Evolutionary conservation across 2,888 invertebrate genomes (phyloP).

Genomic region (Parapristionchus giblindavisi): DNA sequence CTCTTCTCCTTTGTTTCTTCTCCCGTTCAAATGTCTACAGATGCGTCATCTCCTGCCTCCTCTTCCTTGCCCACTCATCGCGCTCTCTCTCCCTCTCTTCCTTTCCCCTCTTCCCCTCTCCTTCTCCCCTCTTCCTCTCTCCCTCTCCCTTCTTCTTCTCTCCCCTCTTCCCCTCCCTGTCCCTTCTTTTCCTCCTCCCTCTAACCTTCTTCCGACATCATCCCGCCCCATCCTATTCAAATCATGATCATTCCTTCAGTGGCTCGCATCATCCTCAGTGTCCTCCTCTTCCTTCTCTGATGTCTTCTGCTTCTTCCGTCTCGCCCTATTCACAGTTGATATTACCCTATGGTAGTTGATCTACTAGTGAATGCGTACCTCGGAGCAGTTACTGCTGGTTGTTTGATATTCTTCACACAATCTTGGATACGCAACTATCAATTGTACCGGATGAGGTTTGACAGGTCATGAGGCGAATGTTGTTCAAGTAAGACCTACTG

Average conservation of each 20-base stretch:
- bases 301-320: neutral
- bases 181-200: neutral
- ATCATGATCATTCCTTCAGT: neutral
- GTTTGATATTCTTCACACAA: no score
- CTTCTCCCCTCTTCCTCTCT: neutral
- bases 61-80: neutral
- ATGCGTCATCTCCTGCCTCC: neutral
- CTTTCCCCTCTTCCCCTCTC: neutral
- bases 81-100: neutral
- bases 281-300: neutral
- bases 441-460: constrained; percentile 30
- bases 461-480: constrained; percentile 32
- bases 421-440: neutral
- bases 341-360: neutral
- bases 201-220: neutral
- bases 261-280: neutral
- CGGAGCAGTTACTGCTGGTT: neutral
- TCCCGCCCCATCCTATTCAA: neutral
- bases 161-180: neutral
- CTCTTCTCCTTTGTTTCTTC: no score
- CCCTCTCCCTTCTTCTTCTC: neutral
- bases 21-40: no score
- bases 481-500: constrained; percentile 17
- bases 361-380: neutral
- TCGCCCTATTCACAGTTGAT: neutral